Evolutionary conservation across 2,113 vertebrate species (phyloP), one percentile per base, ranked within the genome.

Genomic region (Miniopterus natalensis): DNA sequence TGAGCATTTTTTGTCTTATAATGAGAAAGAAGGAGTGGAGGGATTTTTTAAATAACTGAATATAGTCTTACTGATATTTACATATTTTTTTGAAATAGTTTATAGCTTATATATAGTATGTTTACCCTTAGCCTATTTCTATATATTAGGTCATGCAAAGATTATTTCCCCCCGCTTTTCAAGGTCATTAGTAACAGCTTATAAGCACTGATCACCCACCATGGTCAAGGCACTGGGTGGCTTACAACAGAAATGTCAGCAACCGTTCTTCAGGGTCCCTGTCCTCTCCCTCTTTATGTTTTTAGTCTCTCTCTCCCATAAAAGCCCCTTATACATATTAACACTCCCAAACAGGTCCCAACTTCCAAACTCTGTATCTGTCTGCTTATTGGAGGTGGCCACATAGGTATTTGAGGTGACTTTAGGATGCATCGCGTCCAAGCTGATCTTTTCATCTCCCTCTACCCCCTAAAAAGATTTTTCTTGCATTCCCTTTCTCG

Each of bases 51-150:
- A 87, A 42, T 71, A 74, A 66, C 45, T 51, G 20, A 90, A 27
- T 88, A 80, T 85, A n/a, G 27, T 81, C 65, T 81, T 88, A 68
- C 36, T 2, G 61, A 15, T 78, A 84, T 85, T 75, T 93, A 57
- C 21, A 42, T 89, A 65, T 90, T 59, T 68, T 40, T 84, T 74
- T 89, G 51, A 21, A 92, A 77, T 96, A 40, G 9, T 36, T 25
- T 70, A 18, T 29, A 63, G 36, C 18, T 85, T 49, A 42, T 29
- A 53, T 57, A 45, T 36, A 77, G 40, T 23, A 42, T 40, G 20
- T 90, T 94, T 96, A 63, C 70, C 7, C 57, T 86, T 71, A 75
- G 75, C 45, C 49, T 84, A 27, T 91, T 93, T 91, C 51, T 83
- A 14, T 59, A 12, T 77, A 75, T 65, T 94, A 70, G 57, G 11